phyloP scores from a whole-genome alignment of 1,140 invertebrate species.

The Euura saliciscinereae region DNA sequence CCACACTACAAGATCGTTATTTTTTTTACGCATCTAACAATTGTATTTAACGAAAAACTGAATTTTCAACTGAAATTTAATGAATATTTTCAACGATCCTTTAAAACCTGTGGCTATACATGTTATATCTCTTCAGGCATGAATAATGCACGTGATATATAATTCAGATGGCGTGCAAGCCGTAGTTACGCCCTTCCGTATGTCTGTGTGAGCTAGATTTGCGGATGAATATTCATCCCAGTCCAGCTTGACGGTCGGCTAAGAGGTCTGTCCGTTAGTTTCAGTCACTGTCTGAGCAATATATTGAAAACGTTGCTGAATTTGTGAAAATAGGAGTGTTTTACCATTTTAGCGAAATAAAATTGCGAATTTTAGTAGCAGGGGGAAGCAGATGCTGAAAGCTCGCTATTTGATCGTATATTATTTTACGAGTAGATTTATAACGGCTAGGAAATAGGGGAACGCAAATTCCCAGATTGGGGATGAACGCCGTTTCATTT shows the following conservation, averaged over 20 bases:
- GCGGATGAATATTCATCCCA: slow-evolving; percentile 10
- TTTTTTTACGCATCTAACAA: too few relatives aligned
- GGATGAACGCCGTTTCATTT: not conserved
- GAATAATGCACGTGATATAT: slow-evolving; percentile 13
- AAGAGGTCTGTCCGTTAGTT: slow-evolving; percentile 6
- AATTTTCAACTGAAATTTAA: too few relatives aligned
- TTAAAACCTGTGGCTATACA: not conserved
- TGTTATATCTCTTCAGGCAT: slow-evolving; percentile 9
- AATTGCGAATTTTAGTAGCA: too few relatives aligned
- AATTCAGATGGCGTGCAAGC: slow-evolving; percentile 9
- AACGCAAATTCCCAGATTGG: too few relatives aligned
- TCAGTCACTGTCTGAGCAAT: not conserved
- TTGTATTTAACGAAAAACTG: too few relatives aligned
- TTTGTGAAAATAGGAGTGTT: not conserved
- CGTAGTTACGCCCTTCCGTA: not conserved
- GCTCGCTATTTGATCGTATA: too few relatives aligned
- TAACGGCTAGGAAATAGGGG: too few relatives aligned
- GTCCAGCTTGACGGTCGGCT: not conserved
- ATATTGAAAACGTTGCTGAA: not conserved
- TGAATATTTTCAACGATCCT: too few relatives aligned
- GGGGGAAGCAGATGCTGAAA: too few relatives aligned
- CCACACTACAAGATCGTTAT: too few relatives aligned
- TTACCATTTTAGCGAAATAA: too few relatives aligned
- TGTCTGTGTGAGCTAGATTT: not conserved
- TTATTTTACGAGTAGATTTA: too few relatives aligned